phyloP scores from a whole-genome alignment of 1,140 invertebrate species.

The Eumaeus atala region DNA sequence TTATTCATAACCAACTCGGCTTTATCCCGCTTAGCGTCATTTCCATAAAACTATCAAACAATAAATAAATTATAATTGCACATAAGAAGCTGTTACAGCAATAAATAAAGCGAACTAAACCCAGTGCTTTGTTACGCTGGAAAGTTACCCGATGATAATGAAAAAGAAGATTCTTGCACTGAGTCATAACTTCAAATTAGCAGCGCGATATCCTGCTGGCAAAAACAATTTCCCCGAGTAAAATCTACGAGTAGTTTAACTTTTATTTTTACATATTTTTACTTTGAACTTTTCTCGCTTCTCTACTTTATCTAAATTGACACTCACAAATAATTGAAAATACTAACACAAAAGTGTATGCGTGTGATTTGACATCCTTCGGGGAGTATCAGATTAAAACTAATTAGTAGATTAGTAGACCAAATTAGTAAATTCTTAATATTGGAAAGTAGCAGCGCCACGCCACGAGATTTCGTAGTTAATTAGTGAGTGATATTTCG shows the following conservation, averaged over 20 bases:
- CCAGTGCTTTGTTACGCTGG: constrained; percentile 27
- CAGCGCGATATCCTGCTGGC: constrained; percentile 42
- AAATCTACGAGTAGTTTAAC: constrained; percentile 11
- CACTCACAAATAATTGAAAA: no score
- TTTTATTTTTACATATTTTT: constrained; percentile 12
- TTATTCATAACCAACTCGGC: constrained; percentile 23
- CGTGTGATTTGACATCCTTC: no score
- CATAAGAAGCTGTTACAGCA: constrained; percentile 18
- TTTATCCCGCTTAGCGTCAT: neutral
- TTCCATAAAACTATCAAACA: neutral
- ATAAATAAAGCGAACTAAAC: constrained; percentile 26
- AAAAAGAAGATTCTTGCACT: constrained; percentile 42
- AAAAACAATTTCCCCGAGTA: constrained; percentile 47
- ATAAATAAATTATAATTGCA: constrained; percentile 9
- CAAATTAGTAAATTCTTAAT: no score
- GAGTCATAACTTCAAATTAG: constrained; percentile 63
- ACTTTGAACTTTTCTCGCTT: constrained; percentile 13
- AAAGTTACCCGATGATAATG: constrained; percentile 40
- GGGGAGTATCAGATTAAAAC: no score
- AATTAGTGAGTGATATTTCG: no score
- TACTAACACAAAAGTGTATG: no score
- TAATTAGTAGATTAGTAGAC: no score
- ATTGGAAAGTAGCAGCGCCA: no score
- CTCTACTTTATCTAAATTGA: neutral
- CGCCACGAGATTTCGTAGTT: no score